Conservation (phyloP, 2,888 invertebrate species). For the Eilema caniola region DNA sequence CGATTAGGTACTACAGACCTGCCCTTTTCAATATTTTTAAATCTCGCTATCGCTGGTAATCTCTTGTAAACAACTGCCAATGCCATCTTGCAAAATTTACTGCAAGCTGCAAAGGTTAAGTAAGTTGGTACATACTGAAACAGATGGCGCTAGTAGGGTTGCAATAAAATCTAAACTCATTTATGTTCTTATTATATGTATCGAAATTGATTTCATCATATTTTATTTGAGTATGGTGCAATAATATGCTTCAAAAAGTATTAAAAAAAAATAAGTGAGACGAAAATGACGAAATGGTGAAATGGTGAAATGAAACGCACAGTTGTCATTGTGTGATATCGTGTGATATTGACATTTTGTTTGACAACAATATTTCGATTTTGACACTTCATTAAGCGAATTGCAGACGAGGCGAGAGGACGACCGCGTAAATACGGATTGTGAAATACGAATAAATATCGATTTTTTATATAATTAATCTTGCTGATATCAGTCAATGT, state of each 20-base stretch:
- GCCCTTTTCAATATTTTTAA: too few species aligned
- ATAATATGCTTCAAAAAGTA: background rate
- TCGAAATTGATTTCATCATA: background rate
- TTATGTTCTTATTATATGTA: too few species aligned
- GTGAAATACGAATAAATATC: constrained; percentile 45
- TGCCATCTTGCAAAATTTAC: background rate
- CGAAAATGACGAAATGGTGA: background rate
- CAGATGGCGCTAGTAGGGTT: background rate
- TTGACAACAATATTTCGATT: background rate
- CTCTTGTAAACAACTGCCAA: background rate
- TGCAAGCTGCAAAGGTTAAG: background rate
- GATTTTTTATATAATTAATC: constrained; percentile 39
- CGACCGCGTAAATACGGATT: constrained; percentile 63
- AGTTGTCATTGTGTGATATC: background rate
- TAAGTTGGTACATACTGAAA: background rate
- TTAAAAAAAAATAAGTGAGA: background rate
- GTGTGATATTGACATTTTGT: background rate
- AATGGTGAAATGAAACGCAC: background rate
- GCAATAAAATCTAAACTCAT: background rate
- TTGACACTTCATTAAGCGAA: constrained; percentile 12
- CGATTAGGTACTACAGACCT: too few species aligned
- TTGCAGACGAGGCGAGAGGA: constrained; percentile 29
- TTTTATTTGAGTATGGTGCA: background rate
- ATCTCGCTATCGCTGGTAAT: too few species aligned
- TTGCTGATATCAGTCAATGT: constrained; percentile 27